phyloP scores from a whole-genome alignment of 2,888 invertebrate species.

The Tenthredo amoena region DNA sequence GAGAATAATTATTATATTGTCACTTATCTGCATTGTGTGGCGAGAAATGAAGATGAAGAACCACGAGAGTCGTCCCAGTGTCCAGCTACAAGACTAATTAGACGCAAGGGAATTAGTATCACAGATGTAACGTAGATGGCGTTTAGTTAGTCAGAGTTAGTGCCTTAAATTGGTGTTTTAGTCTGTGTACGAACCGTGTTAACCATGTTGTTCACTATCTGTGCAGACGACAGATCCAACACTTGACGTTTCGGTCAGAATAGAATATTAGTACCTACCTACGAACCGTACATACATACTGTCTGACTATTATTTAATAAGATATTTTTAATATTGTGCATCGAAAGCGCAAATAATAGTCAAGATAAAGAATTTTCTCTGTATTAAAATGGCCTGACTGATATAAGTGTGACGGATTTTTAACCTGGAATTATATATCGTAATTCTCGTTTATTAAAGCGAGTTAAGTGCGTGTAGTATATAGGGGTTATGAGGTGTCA shows the following conservation, averaged over 20 bases:
- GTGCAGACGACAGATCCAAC: slow-evolving; percentile 31
- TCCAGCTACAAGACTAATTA: neutral
- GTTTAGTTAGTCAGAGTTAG: neutral
- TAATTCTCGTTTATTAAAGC: neutral
- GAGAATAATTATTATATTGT: neutral
- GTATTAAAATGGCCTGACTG: no score
- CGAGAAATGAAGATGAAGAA: no score
- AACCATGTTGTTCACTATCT: slow-evolving; percentile 31
- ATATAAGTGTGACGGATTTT: no score
- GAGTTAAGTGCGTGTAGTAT: neutral
- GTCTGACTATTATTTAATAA: neutral
- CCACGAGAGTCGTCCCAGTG: no score
- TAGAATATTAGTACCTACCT: neutral
- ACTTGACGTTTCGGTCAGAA: slow-evolving; percentile 11
- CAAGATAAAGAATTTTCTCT: no score
- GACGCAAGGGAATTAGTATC: neutral
- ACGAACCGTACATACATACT: neutral
- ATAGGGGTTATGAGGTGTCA: slow-evolving; percentile 18
- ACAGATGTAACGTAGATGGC: neutral
- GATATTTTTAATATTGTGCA: no score
- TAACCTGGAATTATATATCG: no score
- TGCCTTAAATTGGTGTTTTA: neutral
- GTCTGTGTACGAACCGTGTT: slow-evolving; percentile 9
- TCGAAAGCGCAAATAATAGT: no score
- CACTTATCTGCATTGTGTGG: neutral